phyloP scores from a whole-genome alignment of 2,888 invertebrate genomes.

The Chalcis sispes region DNA sequence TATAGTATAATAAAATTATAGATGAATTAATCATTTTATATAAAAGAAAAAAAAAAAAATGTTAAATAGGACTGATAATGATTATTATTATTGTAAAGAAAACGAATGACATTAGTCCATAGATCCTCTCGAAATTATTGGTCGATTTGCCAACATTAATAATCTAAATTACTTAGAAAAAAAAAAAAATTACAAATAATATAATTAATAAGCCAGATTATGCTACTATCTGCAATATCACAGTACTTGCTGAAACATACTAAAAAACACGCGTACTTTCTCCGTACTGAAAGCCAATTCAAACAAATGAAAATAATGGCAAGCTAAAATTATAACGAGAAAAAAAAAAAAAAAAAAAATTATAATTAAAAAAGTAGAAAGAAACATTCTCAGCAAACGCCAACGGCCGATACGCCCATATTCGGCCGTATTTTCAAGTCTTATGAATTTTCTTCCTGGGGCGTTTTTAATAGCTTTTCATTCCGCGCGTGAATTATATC shows the following conservation, averaged over 20 bases:
- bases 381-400: conserved; percentile 43
- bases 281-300: conserved; percentile 65
- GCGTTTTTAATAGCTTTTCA: conserved; percentile 27
- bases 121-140: conserved; percentile 42
- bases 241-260: conserved; percentile 75
- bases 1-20: conserved; percentile 64
- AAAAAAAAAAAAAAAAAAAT: conserved; percentile 39
- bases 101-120: conserved; percentile 47
- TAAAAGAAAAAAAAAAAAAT: conserved; percentile 65
- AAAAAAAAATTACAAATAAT: conserved; percentile 61
- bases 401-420: conserved; percentile 37
- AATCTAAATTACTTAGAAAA: conserved; percentile 51
- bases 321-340: conserved; percentile 65
- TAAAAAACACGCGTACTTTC: conserved; percentile 66
- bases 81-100: conserved; percentile 48
- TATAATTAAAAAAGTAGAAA: no score
- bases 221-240: conserved; percentile 75
- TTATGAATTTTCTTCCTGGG: conserved; percentile 50
- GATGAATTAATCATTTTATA: conserved; percentile 67
- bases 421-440: conserved; percentile 50
- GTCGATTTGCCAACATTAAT: conserved; percentile 25
- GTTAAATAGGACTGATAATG: conserved; percentile 68
- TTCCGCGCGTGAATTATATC: conserved; percentile 39
- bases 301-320: conserved; percentile 70
- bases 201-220: conserved; percentile 71